phyloP scores from a whole-genome alignment of 2,113 vertebrate species.

The Chamaea fasciata region DNA sequence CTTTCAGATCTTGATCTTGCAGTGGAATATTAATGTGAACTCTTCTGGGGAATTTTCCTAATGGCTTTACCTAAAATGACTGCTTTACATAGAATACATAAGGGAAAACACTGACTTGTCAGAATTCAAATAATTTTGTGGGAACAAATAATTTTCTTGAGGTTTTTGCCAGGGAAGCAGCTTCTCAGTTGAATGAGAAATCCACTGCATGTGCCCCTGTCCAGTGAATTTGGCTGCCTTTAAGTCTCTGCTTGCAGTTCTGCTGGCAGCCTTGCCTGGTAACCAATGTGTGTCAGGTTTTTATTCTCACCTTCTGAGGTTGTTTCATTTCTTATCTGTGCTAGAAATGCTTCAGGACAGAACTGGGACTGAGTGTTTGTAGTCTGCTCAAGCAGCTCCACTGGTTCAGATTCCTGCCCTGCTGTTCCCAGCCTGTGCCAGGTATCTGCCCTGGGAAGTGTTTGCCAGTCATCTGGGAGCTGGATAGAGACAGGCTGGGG shows the following conservation, averaged over 20 bases:
- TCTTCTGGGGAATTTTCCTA: slow-evolving; percentile 35
- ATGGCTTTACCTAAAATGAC: slow-evolving; percentile 15
- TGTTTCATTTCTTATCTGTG: not conserved
- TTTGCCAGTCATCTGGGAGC: not conserved
- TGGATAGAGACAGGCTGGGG: not conserved
- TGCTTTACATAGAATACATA: slow-evolving; percentile 46
- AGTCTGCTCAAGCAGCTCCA: not conserved
- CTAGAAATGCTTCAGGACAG: not conserved
- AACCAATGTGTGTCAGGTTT: not conserved
- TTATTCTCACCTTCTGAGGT: not conserved
- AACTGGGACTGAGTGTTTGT: not conserved
- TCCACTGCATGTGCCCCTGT: not conserved
- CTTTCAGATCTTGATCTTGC: slow-evolving; percentile 2
- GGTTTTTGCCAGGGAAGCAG: not conserved
- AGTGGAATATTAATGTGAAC: not conserved
- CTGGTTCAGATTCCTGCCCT: not conserved
- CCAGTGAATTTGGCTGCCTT: not conserved
- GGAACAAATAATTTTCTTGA: not conserved
- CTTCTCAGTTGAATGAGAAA: not conserved
- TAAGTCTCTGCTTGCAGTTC: not conserved
- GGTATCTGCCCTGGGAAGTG: not conserved
- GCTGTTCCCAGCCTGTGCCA: not conserved
- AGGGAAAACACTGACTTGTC: slow-evolving; percentile 34
- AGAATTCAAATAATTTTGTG: slow-evolving; percentile 26
- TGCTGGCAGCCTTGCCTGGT: not conserved